A percentile compares a stretch with the other conserved stretches of the same genome.
phyloP scores from a whole-genome alignment of 1,140 invertebrate genomes.

The Hyphantria cunea region DNA sequence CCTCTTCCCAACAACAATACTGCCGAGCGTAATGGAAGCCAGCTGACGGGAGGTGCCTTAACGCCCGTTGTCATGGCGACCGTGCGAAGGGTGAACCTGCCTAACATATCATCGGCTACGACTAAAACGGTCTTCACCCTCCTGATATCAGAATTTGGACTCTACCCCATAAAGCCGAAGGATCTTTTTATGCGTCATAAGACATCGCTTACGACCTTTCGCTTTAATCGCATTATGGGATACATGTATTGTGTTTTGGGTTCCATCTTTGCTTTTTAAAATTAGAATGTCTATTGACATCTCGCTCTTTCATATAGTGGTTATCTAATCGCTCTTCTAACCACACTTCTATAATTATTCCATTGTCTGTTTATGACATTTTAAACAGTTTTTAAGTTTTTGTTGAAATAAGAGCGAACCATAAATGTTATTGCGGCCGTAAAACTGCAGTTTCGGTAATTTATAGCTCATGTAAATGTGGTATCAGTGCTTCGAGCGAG shows the following conservation, averaged over 20 bases:
- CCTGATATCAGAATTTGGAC: constrained; percentile 54
- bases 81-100: constrained; percentile 76
- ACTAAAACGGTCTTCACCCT: constrained; percentile 55
- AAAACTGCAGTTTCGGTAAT: constrained; percentile 68
- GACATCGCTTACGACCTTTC: constrained; percentile 60
- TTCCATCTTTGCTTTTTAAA: constrained; percentile 81
- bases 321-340: constrained; percentile 46
- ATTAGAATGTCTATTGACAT: constrained; percentile 67
- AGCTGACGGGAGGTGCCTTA: constrained; percentile 79
- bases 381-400: constrained; percentile 72
- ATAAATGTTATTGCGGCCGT: constrained; percentile 66
- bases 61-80: constrained; percentile 72
- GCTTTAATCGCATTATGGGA: constrained; percentile 60
- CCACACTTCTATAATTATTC: constrained; percentile 66
- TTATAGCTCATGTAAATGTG: constrained; percentile 59
- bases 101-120: constrained; percentile 61
- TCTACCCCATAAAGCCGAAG: constrained; percentile 51
- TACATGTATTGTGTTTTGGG: constrained; percentile 74
- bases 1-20: constrained; percentile 64
- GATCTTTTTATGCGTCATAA: constrained; percentile 54
- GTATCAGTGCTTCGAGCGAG: constrained; percentile 51
- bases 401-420: constrained; percentile 65
- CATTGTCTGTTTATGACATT: constrained; percentile 70
- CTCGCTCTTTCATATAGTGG: constrained; percentile 46
- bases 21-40: constrained; percentile 73